Evolutionary conservation across 1,140 invertebrate species (phyloP), one percentile per base, ranked within the genome.

Genomic region (Listronotus bonariensis): DNA sequence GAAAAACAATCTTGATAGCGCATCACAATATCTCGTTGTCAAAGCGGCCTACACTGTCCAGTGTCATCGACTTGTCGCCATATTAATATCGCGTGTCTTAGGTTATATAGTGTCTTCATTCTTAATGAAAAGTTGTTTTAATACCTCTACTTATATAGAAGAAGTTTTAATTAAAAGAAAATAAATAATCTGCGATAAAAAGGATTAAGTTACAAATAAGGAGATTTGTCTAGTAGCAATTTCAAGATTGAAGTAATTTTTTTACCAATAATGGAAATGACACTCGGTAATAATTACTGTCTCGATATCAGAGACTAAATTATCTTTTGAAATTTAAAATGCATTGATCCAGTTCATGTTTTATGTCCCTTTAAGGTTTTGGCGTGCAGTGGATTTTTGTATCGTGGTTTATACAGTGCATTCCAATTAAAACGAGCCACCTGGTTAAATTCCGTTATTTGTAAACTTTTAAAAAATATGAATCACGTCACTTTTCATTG

Each of bases 21-120:
- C 71, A 75, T 74, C 68, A 74, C 70, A 74, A 74, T 72, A 73
- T 73, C 70, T 69, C 61, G 68, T 61, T 74, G 70, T 71, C 72
- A 74, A 62, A 63, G 65, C 71, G 66, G 69, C 72, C 74, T 75
- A 75, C 74, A 76, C 72, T 69, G 68, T 43, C 53, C 69, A 71
- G 70, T 75, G 74, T 74, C 72, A 75, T 74, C 72, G 73, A 72
- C 72, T 75, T 71, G 73, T 74, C 71, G 68, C 73, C 67, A 73
- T 76, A 74, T 76, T 76, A 76, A 76, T 76, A 76, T 75, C 72
- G 70, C 69, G 71, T 73, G 68, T 73, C 73, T 67, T 68, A 31
- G 56, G 43, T 43, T 67, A 70, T 71, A 68, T 67, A 69, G 69
- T 67, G 67, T 70, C 64, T 72, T 69, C 69, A 69, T 68, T 72